Conservation (phyloP, 2,797 vertebrate genomes). For the Lepus townsendii region DNA sequence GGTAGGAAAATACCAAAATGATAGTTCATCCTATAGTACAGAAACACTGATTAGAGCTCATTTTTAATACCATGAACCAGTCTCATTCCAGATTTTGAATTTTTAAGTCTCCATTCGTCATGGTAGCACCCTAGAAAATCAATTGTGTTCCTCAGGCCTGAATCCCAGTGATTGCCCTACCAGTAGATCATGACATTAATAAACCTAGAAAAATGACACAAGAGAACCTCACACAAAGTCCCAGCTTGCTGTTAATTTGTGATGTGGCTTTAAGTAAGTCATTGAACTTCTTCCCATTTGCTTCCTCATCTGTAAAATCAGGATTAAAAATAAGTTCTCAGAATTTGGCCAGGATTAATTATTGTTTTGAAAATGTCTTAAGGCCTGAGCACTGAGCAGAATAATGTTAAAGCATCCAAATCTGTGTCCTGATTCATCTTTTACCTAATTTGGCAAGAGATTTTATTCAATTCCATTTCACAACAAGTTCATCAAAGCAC, state of each 20-base stretch:
- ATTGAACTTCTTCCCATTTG: conserved; percentile 69
- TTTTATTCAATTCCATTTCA: conserved; percentile 65
- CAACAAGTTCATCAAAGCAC: conserved; percentile 44
- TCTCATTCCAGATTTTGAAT: background rate
- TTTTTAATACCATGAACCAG: background rate
- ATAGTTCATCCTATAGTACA: conserved; percentile 33
- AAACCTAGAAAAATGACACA: conserved; percentile 38
- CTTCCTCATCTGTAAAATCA: conserved; percentile 74
- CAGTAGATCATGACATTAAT: conserved; percentile 32
- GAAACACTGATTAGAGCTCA: background rate
- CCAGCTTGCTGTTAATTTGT: conserved; percentile 29
- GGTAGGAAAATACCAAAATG: background rate
- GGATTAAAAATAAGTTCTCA: conserved; percentile 74
- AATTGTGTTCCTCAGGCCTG: background rate
- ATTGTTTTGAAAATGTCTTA: conserved; percentile 68
- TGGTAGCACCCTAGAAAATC: background rate
- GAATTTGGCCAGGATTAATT: conserved; percentile 69
- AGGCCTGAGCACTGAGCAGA: conserved; percentile 4
- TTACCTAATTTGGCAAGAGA: conserved; percentile 62
- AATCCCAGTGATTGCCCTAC: background rate
- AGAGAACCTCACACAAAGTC: background rate
- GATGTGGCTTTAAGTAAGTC: conserved; percentile 69
- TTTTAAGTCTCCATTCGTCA: background rate
- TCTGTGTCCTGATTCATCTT: conserved; percentile 23
- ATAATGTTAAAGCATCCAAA: conserved; percentile 53